phyloP scores from a whole-genome alignment of 2,797 vertebrate genomes.

The Squalus acanthias region DNA sequence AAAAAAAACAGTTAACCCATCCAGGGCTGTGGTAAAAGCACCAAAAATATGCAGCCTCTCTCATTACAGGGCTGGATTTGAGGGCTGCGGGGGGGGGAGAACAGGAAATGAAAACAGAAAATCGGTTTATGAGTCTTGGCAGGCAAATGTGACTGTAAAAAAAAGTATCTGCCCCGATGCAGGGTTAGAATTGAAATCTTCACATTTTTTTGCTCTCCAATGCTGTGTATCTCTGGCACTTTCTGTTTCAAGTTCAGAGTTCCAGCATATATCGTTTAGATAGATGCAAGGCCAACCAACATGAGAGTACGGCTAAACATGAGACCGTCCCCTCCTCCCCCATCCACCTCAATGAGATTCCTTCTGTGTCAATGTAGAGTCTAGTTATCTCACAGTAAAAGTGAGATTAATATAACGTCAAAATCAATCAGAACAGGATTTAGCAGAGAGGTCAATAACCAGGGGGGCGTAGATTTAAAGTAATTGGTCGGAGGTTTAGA shows the following conservation, averaged over 20 bases:
- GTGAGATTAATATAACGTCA: no score
- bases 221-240: background rate
- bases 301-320: background rate
- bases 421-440: no score
- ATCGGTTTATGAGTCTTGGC: background rate
- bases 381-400: background rate
- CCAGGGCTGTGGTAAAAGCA: background rate
- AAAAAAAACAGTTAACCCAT: background rate
- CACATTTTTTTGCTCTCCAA: background rate
- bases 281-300: background rate
- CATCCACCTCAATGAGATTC: background rate
- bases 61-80: background rate
- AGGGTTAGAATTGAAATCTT: background rate
- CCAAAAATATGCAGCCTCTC: background rate
- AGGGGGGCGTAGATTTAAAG: no score
- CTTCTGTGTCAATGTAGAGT: background rate
- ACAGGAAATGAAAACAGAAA: background rate
- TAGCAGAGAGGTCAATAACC: no score
- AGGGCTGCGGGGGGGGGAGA: background rate
- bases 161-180: background rate
- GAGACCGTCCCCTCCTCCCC: background rate
- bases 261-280: background rate
- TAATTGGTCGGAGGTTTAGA: no score
- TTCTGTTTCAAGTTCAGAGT: background rate
- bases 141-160: no score